Evolutionary conservation across 2,797 vertebrate species (phyloP), one percentile per base, ranked within the genome.

Genomic region (Coracias cyanogaster): DNA sequence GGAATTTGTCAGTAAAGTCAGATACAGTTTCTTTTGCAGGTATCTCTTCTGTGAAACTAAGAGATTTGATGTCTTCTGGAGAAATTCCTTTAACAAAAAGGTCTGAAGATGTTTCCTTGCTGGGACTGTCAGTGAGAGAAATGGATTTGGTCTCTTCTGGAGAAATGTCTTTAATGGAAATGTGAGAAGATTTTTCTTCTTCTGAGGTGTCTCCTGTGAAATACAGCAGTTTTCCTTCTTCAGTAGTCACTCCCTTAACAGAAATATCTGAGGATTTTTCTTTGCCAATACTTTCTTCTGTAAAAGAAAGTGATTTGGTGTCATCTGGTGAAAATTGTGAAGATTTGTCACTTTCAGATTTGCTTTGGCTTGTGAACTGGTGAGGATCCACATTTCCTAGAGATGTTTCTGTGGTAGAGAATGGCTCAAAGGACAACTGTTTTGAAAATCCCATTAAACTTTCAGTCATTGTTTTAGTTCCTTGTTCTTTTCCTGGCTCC

Each of bases 81-180:
- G 97, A 97, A 58, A 96, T 88, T 76, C 97, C 96, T 95, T 97
- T 96, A 67, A 94, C 90, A 89, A 96, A 97, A 91, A 97, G 62
- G 77, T 97, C 98, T 69, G 97, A 95, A 72, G 97, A 93, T 21
- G 94, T 94, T 86, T 97, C 96, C 65, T 97, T 97, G 78, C 94
- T 97, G 60, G 97, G 95, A 86, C 97, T 97, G 41, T 98, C 97
- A n/a, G 96, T 96, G 52, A 97, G 88, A 95, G 97, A 97, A 89
- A 95, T 94, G 8, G 95, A 97, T 79, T 81, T 97, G 18, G 81
- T 96, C 7, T 97, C 97, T 95, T 97, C 97, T 77, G 98, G 96
- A 67, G 97, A 98, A 70, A 94, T 86, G 67, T 95, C 95, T 82
- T 96, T 96, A 82, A 76, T 57, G 48, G 96, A 96, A 83, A 60